Conservation (phyloP, 30 jellyfish, hydroid and myxozoan species). For the Hydractinia echinata region DNA sequence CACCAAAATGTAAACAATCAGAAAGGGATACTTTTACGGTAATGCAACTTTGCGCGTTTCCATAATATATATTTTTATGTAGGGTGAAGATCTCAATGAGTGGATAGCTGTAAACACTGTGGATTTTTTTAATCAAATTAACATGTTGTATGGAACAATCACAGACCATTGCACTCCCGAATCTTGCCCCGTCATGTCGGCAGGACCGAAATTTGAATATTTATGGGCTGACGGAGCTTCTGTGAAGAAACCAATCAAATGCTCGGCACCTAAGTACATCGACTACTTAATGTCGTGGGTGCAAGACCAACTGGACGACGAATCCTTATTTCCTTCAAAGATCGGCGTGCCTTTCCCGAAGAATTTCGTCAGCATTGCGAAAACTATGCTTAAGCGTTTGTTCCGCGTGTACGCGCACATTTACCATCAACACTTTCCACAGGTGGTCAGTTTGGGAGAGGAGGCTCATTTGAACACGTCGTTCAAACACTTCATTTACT, state of each 20-base stretch:
- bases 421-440: conserved; percentile 95
- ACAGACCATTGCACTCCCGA: conserved; percentile 95
- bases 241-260: conserved; percentile 91
- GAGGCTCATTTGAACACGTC: conserved; percentile 94
- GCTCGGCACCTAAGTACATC: conserved; percentile 99
- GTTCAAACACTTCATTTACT: conserved; percentile 93
- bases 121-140: conserved; percentile 95
- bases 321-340: conserved; percentile 88
- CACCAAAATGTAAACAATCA: no score
- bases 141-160: conserved; percentile 90
- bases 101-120: conserved; percentile 99
- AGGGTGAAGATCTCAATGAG: conserved; percentile 97
- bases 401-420: conserved; percentile 98
- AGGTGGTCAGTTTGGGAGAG: conserved; percentile 93
- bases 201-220: conserved; percentile 98
- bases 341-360: conserved; percentile 99
- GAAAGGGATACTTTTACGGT: no score
- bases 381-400: conserved; percentile 87
- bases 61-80: not conserved
- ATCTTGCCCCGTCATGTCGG: conserved; percentile 98
- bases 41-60: no score
- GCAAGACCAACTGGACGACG: conserved; percentile 96
- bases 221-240: conserved; percentile 99
- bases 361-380: conserved; percentile 92
- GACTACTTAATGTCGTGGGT: conserved; percentile 98